Percentiles rank a stretch among this genome's conserved stretches.
Evolutionary conservation across 2,797 vertebrate genomes (phyloP).

Genomic region (Molossus alvarezi): DNA sequence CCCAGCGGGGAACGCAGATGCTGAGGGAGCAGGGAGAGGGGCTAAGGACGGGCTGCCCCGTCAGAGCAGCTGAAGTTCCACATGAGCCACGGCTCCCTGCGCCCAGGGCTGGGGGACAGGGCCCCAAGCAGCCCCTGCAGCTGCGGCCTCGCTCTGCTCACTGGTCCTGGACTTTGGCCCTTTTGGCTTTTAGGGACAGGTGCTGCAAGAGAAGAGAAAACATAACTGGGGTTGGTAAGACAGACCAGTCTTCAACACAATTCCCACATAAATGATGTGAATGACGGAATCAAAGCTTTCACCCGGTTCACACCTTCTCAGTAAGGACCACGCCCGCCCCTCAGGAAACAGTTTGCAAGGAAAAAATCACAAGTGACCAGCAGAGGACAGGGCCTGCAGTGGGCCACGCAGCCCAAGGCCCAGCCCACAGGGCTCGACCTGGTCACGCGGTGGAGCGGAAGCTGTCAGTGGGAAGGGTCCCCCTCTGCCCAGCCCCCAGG

Average conservation of each 20-base stretch:
- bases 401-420: background rate
- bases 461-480: background rate
- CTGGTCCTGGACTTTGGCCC: slow-evolving; percentile 94
- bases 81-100: background rate
- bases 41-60: slow-evolving; percentile 74
- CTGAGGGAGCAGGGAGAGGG: slow-evolving; percentile 71
- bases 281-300: slow-evolving; percentile 1
- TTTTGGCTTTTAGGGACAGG: slow-evolving; percentile 96
- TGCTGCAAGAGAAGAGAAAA: slow-evolving; percentile 91
- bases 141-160: slow-evolving; percentile 69
- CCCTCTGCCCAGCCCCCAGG: background rate
- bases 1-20: slow-evolving; percentile 84
- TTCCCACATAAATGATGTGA: background rate
- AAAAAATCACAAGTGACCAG: background rate
- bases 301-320: background rate
- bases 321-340: background rate
- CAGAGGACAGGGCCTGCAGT: background rate
- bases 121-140: slow-evolving; percentile 3
- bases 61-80: slow-evolving; percentile 76
- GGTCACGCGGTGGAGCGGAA: background rate
- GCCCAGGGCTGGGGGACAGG: background rate
- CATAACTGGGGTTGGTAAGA: background rate
- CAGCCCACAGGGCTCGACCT: fast-evolving
- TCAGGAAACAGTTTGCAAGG: background rate
- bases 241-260: background rate